Conservation (phyloP, 2,113 vertebrate genomes). For the Halichoeres trimaculatus region DNA sequence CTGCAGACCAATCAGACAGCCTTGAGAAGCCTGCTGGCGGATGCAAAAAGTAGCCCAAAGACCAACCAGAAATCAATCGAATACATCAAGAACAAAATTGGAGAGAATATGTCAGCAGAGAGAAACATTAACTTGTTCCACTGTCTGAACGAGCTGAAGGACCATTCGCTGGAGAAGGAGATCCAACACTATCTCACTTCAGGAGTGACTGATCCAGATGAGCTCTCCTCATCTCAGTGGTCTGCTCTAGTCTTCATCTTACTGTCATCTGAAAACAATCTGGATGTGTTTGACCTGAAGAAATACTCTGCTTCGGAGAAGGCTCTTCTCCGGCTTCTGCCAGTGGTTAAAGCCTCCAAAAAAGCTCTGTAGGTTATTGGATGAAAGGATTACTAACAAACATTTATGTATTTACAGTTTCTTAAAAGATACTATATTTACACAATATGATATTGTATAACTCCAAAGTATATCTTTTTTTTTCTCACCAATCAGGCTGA, state of each 20-base stretch:
- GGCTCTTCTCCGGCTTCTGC: slow-evolving; percentile 44
- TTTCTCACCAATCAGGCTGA: too few species aligned
- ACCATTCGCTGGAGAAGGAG: slow-evolving; percentile 17
- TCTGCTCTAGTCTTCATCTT: slow-evolving; percentile 42
- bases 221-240: slow-evolving; percentile 36
- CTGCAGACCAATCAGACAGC: slow-evolving; percentile 33
- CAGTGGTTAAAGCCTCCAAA: slow-evolving; percentile 46
- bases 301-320: background rate
- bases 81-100: slow-evolving; percentile 38
- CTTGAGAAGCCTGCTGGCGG: background rate
- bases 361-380: slow-evolving; percentile 42
- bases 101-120: slow-evolving; percentile 1
- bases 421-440: too few species aligned
- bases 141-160: slow-evolving; percentile 22
- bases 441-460: background rate
- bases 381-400: background rate
- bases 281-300: slow-evolving; percentile 4
- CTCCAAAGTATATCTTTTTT: background rate
- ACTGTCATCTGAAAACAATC: slow-evolving; percentile 1
- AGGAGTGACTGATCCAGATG: slow-evolving; percentile 9
- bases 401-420: background rate
- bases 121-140: slow-evolving; percentile 41
- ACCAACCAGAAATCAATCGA: background rate
- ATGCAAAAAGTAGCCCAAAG: background rate
- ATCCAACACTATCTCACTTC: slow-evolving; percentile 20